These are phyloP conservation scores for Lepidurus apus DNA, from an alignment of 1,140 invertebrate genomes.

Conservation along the genomic window DNA sequence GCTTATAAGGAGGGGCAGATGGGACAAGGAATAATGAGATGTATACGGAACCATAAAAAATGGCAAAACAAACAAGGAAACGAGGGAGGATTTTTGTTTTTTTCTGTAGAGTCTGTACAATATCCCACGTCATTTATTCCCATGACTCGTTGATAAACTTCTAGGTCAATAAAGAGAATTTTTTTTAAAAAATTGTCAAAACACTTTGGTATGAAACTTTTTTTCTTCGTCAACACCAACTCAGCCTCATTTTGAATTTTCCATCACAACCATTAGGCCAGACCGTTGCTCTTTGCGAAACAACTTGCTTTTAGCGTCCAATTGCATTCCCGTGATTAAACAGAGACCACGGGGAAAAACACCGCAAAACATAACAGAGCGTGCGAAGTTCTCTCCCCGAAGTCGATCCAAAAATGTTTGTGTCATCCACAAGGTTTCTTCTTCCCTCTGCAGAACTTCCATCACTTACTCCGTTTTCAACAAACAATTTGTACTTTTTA, in stretches of 20 bases:
- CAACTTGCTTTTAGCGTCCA: not conserved
- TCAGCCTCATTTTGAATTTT: constrained; percentile 22
- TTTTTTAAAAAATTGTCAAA: constrained; percentile 3
- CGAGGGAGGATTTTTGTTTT: not conserved
- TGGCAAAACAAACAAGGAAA: not conserved
- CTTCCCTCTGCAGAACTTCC: not conserved
- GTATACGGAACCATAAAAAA: not conserved
- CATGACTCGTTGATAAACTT: not conserved
- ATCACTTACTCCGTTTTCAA: not conserved
- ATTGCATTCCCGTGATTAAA: not conserved
- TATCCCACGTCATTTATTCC: not conserved
- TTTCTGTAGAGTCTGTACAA: not conserved
- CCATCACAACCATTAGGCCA: constrained; percentile 21
- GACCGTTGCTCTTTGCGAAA: not conserved
- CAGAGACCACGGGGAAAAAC: not conserved
- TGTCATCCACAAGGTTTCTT: not conserved
- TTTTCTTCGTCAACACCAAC: not conserved
- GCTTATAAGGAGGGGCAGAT: constrained; percentile 5
- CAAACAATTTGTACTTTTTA: constrained; percentile 20
- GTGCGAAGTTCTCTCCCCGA: not conserved
- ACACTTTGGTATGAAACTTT: constrained; percentile 22
- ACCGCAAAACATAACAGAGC: not conserved
- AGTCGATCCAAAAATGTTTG: not conserved
- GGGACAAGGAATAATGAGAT: constrained; percentile 19
- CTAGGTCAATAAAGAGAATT: not conserved